Base-by-base conservation (phyloP, 2,113 vertebrate genomes). In the Brachyistius frenatus region DNA sequence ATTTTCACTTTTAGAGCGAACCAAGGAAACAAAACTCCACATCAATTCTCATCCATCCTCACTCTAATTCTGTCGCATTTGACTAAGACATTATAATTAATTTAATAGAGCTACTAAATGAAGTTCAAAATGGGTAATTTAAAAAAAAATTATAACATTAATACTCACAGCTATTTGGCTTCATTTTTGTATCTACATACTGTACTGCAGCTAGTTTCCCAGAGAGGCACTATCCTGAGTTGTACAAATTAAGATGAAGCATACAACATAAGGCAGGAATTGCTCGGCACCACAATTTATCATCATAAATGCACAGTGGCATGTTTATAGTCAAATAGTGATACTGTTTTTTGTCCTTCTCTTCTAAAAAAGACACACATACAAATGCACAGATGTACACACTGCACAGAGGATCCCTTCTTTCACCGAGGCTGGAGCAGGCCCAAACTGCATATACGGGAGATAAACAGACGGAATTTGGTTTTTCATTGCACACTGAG, bases 1-100 rank as follows among this genome's bases (percentile, higher is more conserved):
- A 74, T 81, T 84, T 80, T 83, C 71, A 78, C 76, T 71, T 23
- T 23, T 6, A 52, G 64, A 66, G 54, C 35, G 66, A 85, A 91
- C 79, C 69, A 78, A 75, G 75, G 30, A 72, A 76, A 81, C 32
- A 66, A 75, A 76, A 52, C 11, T 39, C 57, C 2, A 49, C 78
- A 74, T 86, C 30, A 49, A 35, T 76, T 71, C 63, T 73, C 13
- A 63, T 78, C 73, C 54, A 81, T 61, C 52, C 56, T 64, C 30
- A 62, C 30, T 39, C 53, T 81, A 70, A 79, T 81, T 83, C 56
- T 44, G 36, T 78, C 57, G 67, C 52, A 74, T 67, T 66, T 78
- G 41, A 70, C 67, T 77, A 7, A 31, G 30, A 49, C 61, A 49
- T 79, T 54, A 60, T 49, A 73, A 76, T 83, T 71, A 14, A 91